Evolutionary conservation across 2,797 vertebrate species (phyloP), one percentile per base, ranked within the genome.

Genomic region (Hephaestus fuliginosus): DNA sequence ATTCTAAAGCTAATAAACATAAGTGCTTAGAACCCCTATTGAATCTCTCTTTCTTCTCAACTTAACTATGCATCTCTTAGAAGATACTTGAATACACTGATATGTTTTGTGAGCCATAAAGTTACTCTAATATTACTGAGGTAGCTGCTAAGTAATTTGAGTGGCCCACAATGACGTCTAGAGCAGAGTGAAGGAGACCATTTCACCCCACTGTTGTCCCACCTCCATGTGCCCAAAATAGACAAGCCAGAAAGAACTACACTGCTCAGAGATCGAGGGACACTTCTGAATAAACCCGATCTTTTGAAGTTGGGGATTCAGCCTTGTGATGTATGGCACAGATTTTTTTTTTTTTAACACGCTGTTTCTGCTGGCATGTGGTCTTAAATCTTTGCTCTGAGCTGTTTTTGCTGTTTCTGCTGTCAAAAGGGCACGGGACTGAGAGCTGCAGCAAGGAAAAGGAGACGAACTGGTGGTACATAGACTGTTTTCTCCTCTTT

Each of bases 181-280:
- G 30, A 76, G 73, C 62, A 41, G 65, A 41, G 62, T 28, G 67
- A 15, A 60, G 53, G 10, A 74, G 72, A 57, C 92, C 86, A 66
- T 90, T 89, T 80, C 82, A 78, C 56, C 52, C 49, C 77, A 74
- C 43, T 58, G 55, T 57, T 52, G 79, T 71, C 85, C 81, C 81
- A 20, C 84, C 83, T 82, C 68, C 78, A 25, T 20, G 49, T 63
- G 56, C 91, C 76, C 64, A 90, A 67, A 94, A 96, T 96, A 96
- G 92, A 89, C 56, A 68, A 20, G 44, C 66, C 75, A 63, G 57
- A 67, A 58, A 72, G 39, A 80, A 25, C 30, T 15, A 0, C 53
- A 17, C 71, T 49, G 71, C 80, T 72, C 46, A 66, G 66, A 76
- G 76, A 86, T 4, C 3, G 66, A 57, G 46, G 33, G 57, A 68